phyloP scores from a whole-genome alignment of 2,797 vertebrate species.

The Clarias laeviceps region DNA sequence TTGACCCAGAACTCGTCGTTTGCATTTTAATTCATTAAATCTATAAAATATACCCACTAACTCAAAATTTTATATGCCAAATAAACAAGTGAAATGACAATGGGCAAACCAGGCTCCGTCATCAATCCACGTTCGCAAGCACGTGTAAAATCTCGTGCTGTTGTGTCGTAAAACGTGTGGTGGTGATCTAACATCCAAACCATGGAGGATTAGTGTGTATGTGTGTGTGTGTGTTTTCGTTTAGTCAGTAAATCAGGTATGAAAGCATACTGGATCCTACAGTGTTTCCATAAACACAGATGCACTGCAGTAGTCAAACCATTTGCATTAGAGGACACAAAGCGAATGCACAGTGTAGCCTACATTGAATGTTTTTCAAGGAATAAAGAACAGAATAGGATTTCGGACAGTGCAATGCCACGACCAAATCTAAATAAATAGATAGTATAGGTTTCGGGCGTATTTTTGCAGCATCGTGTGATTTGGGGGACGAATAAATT shows the following conservation, averaged over 20 bases:
- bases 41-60: neutral
- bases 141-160: neutral
- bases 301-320: neutral
- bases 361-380: neutral
- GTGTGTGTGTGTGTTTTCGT: neutral
- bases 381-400: neutral
- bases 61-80: neutral
- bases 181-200: neutral
- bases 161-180: neutral
- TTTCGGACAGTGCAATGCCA: neutral
- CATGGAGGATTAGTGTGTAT: neutral
- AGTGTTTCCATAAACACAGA: neutral
- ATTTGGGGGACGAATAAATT: neutral
- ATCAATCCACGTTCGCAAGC: neutral
- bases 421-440: neutral
- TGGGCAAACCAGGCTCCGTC: neutral
- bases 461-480: neutral
- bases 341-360: neutral
- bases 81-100: neutral
- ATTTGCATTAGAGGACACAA: neutral
- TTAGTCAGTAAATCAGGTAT: neutral
- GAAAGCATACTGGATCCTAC: neutral
- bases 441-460: neutral
- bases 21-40: too few relatives aligned
- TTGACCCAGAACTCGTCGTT: neutral